Evolutionary conservation across 2,888 invertebrate genomes (phyloP), one percentile per base, ranked within the genome.

Genomic region (Crepidodera aurea): DNA sequence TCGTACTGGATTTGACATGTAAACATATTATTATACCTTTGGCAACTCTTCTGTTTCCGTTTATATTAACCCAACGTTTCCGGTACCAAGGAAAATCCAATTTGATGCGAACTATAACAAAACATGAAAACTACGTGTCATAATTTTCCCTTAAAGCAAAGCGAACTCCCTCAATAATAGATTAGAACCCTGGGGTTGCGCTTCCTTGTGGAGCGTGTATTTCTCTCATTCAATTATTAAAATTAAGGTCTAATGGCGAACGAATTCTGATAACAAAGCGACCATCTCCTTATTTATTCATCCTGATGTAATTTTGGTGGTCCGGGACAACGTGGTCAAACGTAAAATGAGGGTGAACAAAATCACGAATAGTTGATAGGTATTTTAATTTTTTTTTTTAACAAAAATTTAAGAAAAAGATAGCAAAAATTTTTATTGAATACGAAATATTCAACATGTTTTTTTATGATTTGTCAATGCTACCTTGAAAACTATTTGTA

Each of bases 141-240:
- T 54, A 55, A 55, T 55, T 55, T 15, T 15, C 12, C 32, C 5
- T 22, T 32, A 55, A 55, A 55, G 18, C 42, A 42, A 18, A 55
- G n/a, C 44, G 18, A 22, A 42, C 42, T 19, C 15, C 34, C 29
- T 50, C 6, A 55, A 54, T 60, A 42, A 60, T 60, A 34, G 44
- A 54, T 55, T 50, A 19, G 19, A 46, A 50, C 54, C 37, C 19
- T 5, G 55, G 8, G 55, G 40, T 16, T 19, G 40, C 10, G 40
- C 16, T 18, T n/a, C 18, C 22, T 25, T 15, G 25, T 25, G 39
- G 40, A 37, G 32, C 39, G 25, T 55, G 54, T 55, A 40, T 13
- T 42, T 50, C 42, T 59, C 51, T 50, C 25, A 48, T 54, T 60
- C 44, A 54, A 60, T 60, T 60, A 60, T 50, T 50, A 55, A 55